phyloP scores from a whole-genome alignment of 2,113 vertebrate species.

The Anser brachyrhynchus region DNA sequence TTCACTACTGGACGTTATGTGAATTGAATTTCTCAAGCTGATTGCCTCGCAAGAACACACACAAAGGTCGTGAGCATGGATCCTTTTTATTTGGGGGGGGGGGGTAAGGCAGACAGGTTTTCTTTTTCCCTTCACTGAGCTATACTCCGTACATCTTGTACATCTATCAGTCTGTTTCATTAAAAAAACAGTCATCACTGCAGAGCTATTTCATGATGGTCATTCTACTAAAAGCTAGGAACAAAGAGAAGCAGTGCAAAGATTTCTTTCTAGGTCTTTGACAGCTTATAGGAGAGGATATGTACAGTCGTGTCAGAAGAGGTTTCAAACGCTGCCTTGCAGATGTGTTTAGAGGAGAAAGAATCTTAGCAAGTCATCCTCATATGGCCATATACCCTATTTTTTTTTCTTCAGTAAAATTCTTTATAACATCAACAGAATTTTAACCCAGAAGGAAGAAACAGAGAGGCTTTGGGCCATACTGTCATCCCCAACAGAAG shows the following conservation, averaged over 20 bases:
- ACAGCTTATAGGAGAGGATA: not conserved
- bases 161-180: not conserved
- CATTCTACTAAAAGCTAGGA: not conserved
- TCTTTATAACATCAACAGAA: not conserved
- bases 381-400: not conserved
- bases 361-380: not conserved
- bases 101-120: fast-evolving
- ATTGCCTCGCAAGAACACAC: not conserved
- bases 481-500: not conserved
- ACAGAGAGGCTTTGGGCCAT: not conserved
- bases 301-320: not conserved
- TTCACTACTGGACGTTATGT: not conserved
- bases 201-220: not conserved
- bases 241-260: not conserved
- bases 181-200: not conserved
- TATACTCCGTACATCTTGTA: not conserved
- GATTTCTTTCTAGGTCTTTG: not conserved
- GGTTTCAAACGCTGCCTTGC: not conserved
- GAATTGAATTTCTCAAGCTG: not conserved
- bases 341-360: not conserved
- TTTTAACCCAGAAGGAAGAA: not conserved
- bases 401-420: not conserved
- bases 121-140: not conserved
- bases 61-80: fast-evolving
- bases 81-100: not conserved